phyloP scores from a whole-genome alignment of 2,113 vertebrate genomes.

The Hiodon tergisus region DNA sequence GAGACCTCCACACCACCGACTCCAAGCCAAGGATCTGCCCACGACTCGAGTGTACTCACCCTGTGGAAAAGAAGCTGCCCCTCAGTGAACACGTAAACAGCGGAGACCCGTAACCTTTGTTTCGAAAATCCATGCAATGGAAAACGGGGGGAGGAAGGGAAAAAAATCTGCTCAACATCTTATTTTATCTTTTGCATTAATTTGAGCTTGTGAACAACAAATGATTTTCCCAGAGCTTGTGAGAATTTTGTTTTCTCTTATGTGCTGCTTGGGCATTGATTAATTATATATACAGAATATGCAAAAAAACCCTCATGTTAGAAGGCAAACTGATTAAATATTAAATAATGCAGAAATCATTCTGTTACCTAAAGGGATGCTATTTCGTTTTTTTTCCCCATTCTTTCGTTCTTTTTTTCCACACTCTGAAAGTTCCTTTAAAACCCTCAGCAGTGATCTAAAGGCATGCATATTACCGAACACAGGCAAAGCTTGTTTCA shows the following conservation, averaged over 20 bases:
- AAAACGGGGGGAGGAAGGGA: constrained; percentile 1
- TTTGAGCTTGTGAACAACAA: constrained; percentile 66
- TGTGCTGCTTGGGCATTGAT: constrained; percentile 68
- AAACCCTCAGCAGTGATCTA: constrained; percentile 46
- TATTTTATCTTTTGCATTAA: constrained; percentile 56
- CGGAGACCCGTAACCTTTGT: not conserved
- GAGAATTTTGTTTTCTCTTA: constrained; percentile 57
- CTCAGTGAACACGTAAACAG: not conserved
- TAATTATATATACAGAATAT: constrained; percentile 73
- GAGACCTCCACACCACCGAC: too few species aligned
- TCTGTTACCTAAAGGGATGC: constrained; percentile 72
- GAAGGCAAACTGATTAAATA: constrained; percentile 72
- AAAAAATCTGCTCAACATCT: constrained; percentile 56
- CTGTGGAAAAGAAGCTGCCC: too few species aligned
- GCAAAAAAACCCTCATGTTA: constrained; percentile 62
- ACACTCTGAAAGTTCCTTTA: constrained; percentile 53
- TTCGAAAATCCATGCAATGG: constrained; percentile 4
- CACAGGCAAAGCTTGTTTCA: constrained; percentile 30
- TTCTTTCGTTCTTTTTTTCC: constrained; percentile 30
- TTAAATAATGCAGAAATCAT: constrained; percentile 73
- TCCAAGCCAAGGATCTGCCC: too few species aligned
- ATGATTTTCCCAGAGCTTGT: constrained; percentile 55
- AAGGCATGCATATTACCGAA: constrained; percentile 50
- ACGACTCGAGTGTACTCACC: too few species aligned
- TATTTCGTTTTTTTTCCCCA: constrained; percentile 51